These are phyloP conservation scores for Amblyjoppa fuscipennis DNA, from an alignment of 2,888 invertebrate species.

Conservation along the genomic window DNA sequence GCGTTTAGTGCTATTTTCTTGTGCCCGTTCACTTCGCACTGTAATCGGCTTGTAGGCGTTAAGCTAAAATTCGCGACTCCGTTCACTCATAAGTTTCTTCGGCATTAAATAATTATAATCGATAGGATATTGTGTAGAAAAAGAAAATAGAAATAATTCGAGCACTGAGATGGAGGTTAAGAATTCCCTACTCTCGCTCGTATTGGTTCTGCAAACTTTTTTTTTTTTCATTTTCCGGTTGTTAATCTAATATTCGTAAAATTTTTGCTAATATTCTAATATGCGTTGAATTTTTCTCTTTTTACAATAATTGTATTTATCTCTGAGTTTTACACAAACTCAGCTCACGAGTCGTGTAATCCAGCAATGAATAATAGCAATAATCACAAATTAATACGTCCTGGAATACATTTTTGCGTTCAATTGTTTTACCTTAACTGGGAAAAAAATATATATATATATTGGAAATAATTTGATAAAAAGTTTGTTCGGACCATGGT, in stretches of 20 bases:
- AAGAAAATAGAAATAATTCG: not conserved
- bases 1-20: constrained; percentile 4
- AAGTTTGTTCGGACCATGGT: no score
- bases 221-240: not conserved
- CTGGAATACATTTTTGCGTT: not conserved
- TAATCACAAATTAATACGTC: not conserved
- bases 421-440: not conserved
- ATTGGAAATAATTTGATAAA: no score
- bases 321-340: not conserved
- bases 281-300: not conserved
- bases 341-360: not conserved
- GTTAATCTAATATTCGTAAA: not conserved
- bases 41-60: not conserved
- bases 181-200: not conserved
- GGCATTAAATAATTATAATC: not conserved
- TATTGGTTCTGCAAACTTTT: not conserved
- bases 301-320: not conserved
- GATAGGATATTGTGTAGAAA: not conserved
- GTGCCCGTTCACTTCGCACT: not conserved
- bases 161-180: constrained; percentile 1
- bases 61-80: not conserved
- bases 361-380: not conserved
- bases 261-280: not conserved
- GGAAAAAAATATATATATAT: no score
- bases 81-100: not conserved